Percentiles rank a stretch among this genome's conserved stretches.
Conservation (phyloP, 2,888 invertebrate species). For the Tridacna gigas region DNA sequence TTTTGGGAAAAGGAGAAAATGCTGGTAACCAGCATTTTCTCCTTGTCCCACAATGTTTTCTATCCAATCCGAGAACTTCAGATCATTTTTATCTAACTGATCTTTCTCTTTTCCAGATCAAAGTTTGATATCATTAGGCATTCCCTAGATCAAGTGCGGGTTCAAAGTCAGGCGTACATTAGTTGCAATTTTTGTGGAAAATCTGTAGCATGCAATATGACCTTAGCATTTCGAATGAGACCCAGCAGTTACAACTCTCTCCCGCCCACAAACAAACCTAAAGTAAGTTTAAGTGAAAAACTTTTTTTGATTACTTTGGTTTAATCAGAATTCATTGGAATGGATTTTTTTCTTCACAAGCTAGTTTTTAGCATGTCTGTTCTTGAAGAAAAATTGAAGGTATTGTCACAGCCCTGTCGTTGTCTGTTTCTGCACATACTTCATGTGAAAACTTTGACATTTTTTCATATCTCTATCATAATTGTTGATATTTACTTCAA, state of each 20-base stretch:
- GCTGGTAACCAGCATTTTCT: neutral
- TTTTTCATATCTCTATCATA: no score
- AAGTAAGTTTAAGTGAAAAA: constrained; percentile 85
- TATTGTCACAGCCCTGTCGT: no score
- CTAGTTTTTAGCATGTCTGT: no score
- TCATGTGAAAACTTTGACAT: no score
- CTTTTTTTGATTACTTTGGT: no score
- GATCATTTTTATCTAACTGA: neutral
- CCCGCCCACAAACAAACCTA: constrained; percentile 89
- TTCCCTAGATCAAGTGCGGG: constrained; percentile 68
- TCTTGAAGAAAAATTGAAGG: no score
- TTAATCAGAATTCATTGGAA: no score
- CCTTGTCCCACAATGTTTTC: neutral
- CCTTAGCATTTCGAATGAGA: constrained; percentile 67
- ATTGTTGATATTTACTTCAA: no score
- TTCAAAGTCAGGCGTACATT: constrained; percentile 89
- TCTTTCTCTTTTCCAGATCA: constrained; percentile 87
- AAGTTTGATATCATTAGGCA: constrained; percentile 90
- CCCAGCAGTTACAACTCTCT: constrained; percentile 83
- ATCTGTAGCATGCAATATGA: constrained; percentile 87
- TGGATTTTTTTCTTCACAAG: no score
- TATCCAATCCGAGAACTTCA: neutral
- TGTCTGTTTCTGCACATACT: no score
- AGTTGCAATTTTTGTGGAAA: constrained; percentile 98
- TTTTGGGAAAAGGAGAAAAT: neutral